Conservation (phyloP, 2,113 vertebrate species). For the Pithys albifrons region DNA sequence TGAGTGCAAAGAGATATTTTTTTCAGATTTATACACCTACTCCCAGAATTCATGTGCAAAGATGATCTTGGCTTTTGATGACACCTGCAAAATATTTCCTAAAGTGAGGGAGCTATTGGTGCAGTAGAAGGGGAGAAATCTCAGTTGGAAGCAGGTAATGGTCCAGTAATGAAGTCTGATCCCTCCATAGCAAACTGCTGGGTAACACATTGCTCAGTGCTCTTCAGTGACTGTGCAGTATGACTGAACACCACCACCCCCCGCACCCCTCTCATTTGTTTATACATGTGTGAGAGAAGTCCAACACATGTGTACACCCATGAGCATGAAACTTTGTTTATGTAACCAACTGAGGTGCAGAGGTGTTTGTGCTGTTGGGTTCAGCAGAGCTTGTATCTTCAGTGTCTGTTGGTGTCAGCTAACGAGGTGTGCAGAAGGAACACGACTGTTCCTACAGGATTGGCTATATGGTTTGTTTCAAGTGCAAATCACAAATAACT, state of each 20-base stretch:
- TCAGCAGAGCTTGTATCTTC: not conserved
- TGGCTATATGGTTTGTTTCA: not conserved
- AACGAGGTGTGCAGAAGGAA: accelerated
- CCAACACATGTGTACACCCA: not conserved
- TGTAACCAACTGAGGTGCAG: accelerated
- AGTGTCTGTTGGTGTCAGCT: not conserved
- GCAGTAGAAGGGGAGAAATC: not conserved
- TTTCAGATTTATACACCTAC: not conserved
- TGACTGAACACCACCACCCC: no score
- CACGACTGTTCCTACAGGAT: not conserved
- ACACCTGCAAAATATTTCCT: not conserved
- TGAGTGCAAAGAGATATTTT: not conserved
- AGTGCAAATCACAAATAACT: not conserved
- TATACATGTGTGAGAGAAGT: not conserved
- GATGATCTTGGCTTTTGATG: not conserved
- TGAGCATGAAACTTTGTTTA: not conserved
- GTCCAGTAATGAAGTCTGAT: not conserved
- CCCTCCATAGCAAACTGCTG: not conserved
- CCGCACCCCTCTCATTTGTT: not conserved
- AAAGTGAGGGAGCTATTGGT: not conserved
- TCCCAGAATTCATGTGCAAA: not conserved
- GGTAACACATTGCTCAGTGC: not conserved
- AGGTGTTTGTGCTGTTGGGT: not conserved
- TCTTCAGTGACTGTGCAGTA: not conserved
- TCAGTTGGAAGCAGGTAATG: not conserved